These are phyloP conservation scores for Dendrolimus kikuchii DNA, from an alignment of 1,140 invertebrate species.

Conservation along the genomic window DNA sequence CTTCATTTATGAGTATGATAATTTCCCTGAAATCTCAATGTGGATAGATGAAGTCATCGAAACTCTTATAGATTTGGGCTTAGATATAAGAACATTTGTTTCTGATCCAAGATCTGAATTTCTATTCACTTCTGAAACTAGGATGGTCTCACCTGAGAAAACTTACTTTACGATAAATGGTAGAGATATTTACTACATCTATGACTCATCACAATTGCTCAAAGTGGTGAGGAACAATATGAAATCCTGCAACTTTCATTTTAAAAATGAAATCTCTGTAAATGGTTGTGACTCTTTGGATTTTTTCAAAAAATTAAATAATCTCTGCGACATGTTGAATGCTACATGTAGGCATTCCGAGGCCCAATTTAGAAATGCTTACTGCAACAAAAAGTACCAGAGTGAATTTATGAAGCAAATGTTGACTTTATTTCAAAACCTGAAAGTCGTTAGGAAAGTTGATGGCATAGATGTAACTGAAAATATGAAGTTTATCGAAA, in stretches of 20 bases:
- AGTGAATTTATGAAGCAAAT: constrained; percentile 5
- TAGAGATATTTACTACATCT: constrained; percentile 21
- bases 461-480: constrained; percentile 4
- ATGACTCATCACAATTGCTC: constrained; percentile 14
- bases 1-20: constrained; percentile 11
- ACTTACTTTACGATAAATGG: constrained; percentile 14
- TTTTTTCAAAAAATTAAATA: constrained; percentile 5
- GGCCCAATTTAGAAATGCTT: constrained; percentile 1
- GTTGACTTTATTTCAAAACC: constrained; percentile 3
- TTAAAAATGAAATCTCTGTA: not conserved
- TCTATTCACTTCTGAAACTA: constrained; percentile 7
- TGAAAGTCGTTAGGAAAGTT: constrained; percentile 4
- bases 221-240: constrained; percentile 10
- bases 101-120: constrained; percentile 16
- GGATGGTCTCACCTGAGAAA: constrained; percentile 9
- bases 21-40: constrained; percentile 9
- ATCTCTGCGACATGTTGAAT: constrained; percentile 3
- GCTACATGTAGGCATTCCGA: not conserved
- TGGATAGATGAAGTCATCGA: constrained; percentile 16
- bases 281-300: not conserved
- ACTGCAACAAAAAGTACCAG: constrained; percentile 5
- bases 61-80: constrained; percentile 17
- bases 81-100: constrained; percentile 16
- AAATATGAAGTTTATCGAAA: constrained; percentile 6
- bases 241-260: constrained; percentile 5